Evolutionary conservation across 2,888 invertebrate species (phyloP), one percentile per base, ranked within the genome.

Genomic region (Monoplex corrugatus): DNA sequence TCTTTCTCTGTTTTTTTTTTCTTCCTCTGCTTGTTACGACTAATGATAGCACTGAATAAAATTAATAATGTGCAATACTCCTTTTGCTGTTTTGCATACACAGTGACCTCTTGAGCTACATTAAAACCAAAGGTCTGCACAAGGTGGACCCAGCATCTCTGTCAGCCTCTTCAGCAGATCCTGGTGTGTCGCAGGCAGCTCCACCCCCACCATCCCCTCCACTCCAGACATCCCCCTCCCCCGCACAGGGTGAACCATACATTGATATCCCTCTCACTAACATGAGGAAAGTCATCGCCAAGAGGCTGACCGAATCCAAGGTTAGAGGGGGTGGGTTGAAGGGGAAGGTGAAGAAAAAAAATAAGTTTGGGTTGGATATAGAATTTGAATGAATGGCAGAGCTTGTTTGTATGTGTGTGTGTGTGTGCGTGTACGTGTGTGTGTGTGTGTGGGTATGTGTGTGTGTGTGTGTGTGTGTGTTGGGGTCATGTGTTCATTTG

Each of bases 251-350:
- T 19, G 90, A 50, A 63, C 91, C n/a, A 80, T 87, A 87, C 93
- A 95, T 96, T 80, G 97, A 97, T 94, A 95, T 97, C 80, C 97
- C 97, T 89, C 95, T 97, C 82, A 96, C 97, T 3, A 97, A 96
- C 92, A 97, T 97, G 96, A 96, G 97, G 91, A 96, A 96, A 90
- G 97, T 97, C 10, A 97, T 97, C 92, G 97, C 97, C 2, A 97
- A 97, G 94, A 95, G 97, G 92, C 96, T 97, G 13, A 96, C 97
- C 28, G 96, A 97, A 94, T 97, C 97, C 0, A 97, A 97, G 96
- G 96, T 96, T 83, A 89, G 83, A 1, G 35, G 44, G 57, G 23
- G 23, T 50, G 35, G 38, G 40, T 23, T 32, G 32, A 32, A 10
- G 32, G 72, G 57, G 2, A 40, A 43, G 35, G 19, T n/a, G n/a